A percentile compares a stretch with the other conserved stretches of the same genome.
Conservation (phyloP, 2,797 vertebrate genomes). For the Tamandua tetradactyla region DNA sequence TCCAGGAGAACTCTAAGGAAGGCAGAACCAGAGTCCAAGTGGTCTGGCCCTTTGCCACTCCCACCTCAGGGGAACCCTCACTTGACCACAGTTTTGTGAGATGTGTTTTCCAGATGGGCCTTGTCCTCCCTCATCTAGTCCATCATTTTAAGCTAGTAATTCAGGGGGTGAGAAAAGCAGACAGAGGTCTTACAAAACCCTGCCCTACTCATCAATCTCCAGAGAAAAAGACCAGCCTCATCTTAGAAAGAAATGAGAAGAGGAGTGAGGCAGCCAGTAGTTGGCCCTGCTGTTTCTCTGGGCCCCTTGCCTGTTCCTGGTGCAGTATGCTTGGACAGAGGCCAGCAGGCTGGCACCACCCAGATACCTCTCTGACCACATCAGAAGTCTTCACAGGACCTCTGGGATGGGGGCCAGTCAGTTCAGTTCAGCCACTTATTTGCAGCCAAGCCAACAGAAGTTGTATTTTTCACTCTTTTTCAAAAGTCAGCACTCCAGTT, state of each 20-base stretch:
- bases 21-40: not conserved
- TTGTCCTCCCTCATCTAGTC: not conserved
- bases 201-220: not conserved
- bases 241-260: not conserved
- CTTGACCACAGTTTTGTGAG: not conserved
- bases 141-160: not conserved
- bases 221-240: not conserved
- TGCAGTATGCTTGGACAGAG: not conserved
- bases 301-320: not conserved
- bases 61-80: not conserved
- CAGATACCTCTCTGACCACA: conserved; percentile 73
- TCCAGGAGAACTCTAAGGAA: not conserved
- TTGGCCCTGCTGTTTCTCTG: not conserved
- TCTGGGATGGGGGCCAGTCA: conserved; percentile 69
- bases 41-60: not conserved
- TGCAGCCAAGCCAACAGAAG: conserved; percentile 72
- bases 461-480: conserved; percentile 58
- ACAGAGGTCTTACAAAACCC: not conserved
- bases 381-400: conserved; percentile 62
- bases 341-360: conserved; percentile 52
- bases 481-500: conserved; percentile 57
- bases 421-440: conserved; percentile 44
- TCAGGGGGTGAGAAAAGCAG: not conserved
- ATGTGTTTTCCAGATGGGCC: conserved; percentile 16
- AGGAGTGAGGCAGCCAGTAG: not conserved